Evolutionary conservation across 2,797 vertebrate genomes (phyloP).

Genomic region (Lagodon rhomboides): DNA sequence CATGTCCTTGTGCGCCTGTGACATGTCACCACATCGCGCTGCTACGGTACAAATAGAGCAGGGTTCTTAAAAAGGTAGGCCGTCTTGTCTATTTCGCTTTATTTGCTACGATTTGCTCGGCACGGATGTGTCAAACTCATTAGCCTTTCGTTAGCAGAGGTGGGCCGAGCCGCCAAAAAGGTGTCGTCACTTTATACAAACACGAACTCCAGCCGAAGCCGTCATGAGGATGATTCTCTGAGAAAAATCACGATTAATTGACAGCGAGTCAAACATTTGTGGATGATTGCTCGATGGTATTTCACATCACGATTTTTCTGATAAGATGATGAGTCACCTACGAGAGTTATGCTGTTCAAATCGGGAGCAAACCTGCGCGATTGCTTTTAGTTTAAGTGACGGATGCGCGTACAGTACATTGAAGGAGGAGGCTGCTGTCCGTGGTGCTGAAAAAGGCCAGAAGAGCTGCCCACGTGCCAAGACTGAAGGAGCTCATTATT

Average conservation of each 20-base stretch:
- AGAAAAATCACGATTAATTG: too few species aligned
- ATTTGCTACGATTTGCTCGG: background rate
- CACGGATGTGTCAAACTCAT: background rate
- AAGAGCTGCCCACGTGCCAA: background rate
- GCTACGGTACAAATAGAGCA: too few species aligned
- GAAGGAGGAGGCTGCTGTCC: background rate
- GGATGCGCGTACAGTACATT: background rate
- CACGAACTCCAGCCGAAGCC: background rate
- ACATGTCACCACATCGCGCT: background rate
- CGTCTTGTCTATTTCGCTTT: background rate
- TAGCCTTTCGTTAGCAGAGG: background rate
- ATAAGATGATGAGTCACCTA: background rate
- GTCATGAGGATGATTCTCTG: background rate
- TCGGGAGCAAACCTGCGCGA: too few species aligned
- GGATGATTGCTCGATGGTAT: too few species aligned
- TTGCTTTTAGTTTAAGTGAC: too few species aligned
- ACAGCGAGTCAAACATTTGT: too few species aligned
- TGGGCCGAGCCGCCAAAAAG: background rate
- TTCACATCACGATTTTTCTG: background rate
- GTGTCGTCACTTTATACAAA: too few species aligned
- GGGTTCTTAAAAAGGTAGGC: background rate
- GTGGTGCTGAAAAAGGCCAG: slow-evolving; percentile 55
- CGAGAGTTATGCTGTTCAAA: too few species aligned
- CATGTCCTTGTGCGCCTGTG: background rate
- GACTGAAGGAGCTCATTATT: background rate